These are phyloP conservation scores for Thamnophis sirtalis DNA, from an alignment of 2,113 vertebrate genomes.

Conservation along the genomic window DNA sequence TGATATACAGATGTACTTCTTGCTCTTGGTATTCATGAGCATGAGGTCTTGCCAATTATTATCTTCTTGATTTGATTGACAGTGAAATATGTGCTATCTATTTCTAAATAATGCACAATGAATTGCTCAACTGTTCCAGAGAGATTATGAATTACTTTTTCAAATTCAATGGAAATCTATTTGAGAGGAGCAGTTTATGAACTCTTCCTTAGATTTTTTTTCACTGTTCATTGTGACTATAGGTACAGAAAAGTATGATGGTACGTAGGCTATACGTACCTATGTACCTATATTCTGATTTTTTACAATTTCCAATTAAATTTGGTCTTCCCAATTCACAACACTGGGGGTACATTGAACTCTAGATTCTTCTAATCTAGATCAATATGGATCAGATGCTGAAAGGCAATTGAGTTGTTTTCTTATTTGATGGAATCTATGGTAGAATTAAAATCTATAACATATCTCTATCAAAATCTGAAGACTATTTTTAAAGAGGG, in stretches of 20 bases:
- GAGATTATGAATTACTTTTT: conserved; percentile 24
- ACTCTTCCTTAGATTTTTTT: conserved; percentile 24
- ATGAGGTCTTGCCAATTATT: background rate
- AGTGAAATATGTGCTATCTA: conserved; percentile 15
- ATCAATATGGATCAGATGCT: background rate
- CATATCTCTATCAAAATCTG: background rate
- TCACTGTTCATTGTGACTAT: background rate
- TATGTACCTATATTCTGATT: background rate
- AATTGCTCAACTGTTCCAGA: background rate
- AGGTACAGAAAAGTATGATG: background rate
- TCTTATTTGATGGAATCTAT: background rate
- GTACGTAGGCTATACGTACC: background rate
- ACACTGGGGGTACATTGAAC: background rate
- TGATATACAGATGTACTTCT: conserved; percentile 28
- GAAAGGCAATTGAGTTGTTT: background rate
- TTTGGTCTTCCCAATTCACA: background rate
- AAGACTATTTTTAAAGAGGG: background rate
- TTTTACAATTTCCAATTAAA: background rate
- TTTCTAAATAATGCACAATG: conserved; percentile 29
- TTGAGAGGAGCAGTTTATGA: background rate
- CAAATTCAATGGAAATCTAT: background rate
- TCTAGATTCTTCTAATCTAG: background rate
- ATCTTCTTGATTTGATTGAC: conserved; percentile 34
- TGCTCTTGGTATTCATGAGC: conserved; percentile 17
- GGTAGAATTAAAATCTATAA: background rate